Evolutionary conservation across 2,888 invertebrate species (phyloP), one percentile per base, ranked within the genome.

Genomic region (Ganaspis brasiliensis): DNA sequence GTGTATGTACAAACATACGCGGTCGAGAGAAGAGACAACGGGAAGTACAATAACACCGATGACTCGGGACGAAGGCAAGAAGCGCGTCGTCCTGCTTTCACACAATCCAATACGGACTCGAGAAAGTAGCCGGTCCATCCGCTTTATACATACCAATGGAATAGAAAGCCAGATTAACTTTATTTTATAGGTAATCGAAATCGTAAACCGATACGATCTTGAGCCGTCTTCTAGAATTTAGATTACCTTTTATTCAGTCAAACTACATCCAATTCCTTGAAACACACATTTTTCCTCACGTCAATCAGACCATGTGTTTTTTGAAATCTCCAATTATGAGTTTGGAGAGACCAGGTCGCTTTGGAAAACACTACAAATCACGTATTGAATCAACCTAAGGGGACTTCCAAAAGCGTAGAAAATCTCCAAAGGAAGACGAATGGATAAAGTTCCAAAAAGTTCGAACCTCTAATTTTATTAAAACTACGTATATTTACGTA

Each of bases 131-230:
- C 87, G 88, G 89, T 89, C 89, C 90, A 90, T 91, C 90, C 89
- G 88, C 88, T 90, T 89, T 90, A 89, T 90, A 90, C 90, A 90
- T 90, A 89, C 90, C 90, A 88, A 91, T 89, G 87, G 90, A 91
- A 91, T 91, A 91, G 91, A 91, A 91, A 91, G 91, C 91, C 88
- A 83, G 83, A 89, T 90, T 91, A 90, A 91, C 40, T 67, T 67
- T 40, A 86, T 86, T 90, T 91, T 90, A 90, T 88, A 89, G 90
- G 85, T 89, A 87, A 90, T 91, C 90, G 89, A 87, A 90, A 90
- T 90, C 89, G 89, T 67, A 67, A 67, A 67, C 40, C 45, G 21
- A 24, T 21, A 24, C 9, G n/a, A 9, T 16, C 57, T n/a, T n/a
- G 24, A 8, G 8, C 8, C 16, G 16, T 57, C 57, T 57, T 57